Evolutionary conservation across 2,113 vertebrate genomes (phyloP).

Genomic region (Rhinolophus sinicus): DNA sequence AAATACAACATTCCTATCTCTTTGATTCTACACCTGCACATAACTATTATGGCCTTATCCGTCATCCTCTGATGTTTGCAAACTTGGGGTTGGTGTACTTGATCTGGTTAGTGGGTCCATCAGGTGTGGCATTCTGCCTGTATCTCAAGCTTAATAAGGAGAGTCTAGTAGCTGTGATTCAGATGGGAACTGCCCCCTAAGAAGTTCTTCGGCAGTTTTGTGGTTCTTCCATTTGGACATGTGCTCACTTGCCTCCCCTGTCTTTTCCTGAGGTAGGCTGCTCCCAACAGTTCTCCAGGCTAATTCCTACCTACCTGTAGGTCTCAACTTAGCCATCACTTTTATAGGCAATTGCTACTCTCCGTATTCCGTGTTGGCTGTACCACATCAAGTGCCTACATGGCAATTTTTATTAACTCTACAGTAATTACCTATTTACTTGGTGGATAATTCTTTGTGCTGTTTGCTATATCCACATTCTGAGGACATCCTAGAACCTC

Average conservation of each 20-base stretch:
- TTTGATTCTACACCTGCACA: not conserved
- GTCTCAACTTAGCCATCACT: not conserved
- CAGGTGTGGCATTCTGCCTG: not conserved
- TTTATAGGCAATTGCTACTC: not conserved
- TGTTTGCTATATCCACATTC: slow-evolving; percentile 6
- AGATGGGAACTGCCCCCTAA: not conserved
- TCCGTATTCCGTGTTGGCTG: not conserved
- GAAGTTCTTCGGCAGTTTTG: not conserved
- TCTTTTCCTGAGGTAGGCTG: not conserved
- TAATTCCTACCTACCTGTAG: not conserved
- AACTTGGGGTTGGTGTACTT: not conserved
- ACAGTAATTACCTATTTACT: not conserved
- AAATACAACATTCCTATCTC: not conserved
- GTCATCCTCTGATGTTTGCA: not conserved
- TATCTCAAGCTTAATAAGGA: not conserved
- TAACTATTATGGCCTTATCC: not conserved
- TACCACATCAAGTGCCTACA: not conserved
- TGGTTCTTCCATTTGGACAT: not conserved
- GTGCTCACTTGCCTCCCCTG: not conserved
- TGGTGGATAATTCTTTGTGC: not conserved
- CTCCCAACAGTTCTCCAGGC: not conserved
- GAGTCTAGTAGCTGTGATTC: not conserved
- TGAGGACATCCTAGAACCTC: not conserved
- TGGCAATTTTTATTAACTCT: not conserved
- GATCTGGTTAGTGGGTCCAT: slow-evolving; percentile 18